These are phyloP conservation scores for Corticium candelabrum DNA, from an alignment of 37 sponge, comb jelly and placozoan genomes.

Conservation along the genomic window DNA sequence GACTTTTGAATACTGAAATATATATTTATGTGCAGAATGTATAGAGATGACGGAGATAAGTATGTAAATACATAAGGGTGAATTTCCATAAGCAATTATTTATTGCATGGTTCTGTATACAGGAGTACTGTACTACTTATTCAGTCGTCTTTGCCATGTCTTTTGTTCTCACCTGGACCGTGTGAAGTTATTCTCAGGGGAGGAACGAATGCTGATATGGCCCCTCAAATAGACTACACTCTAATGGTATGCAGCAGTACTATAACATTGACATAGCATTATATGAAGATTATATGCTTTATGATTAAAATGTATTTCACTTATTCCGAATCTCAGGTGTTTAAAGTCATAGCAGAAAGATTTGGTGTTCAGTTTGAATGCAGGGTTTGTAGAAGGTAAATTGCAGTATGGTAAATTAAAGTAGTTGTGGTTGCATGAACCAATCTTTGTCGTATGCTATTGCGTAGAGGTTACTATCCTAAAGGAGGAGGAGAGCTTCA, in stretches of 20 bases:
- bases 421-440: no score
- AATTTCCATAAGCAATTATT: no score
- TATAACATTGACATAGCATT: no score
- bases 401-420: no score
- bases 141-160: conserved; percentile 73
- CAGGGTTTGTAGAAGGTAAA: conserved; percentile 27
- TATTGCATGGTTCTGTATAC: not conserved
- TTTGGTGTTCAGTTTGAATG: conserved; percentile 63
- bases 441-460: no score
- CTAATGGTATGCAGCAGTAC: no score
- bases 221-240: conserved; percentile 83
- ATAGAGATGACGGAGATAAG: no score
- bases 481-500: conserved; percentile 80
- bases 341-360: conserved; percentile 31
- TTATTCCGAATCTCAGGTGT: conserved; percentile 29
- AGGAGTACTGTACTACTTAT: conserved; percentile 75
- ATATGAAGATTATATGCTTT: no score
- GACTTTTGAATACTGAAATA: no score
- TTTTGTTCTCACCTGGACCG: conserved; percentile 52
- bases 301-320: conserved; percentile 10
- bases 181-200: conserved; percentile 49
- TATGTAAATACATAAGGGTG: no score
- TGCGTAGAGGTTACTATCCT: conserved; percentile 79
- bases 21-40: no score
- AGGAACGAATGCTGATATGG: conserved; percentile 90